These are phyloP conservation scores for Brevimyrus niger DNA, from an alignment of 2,113 vertebrate species.

Conservation along the genomic window DNA sequence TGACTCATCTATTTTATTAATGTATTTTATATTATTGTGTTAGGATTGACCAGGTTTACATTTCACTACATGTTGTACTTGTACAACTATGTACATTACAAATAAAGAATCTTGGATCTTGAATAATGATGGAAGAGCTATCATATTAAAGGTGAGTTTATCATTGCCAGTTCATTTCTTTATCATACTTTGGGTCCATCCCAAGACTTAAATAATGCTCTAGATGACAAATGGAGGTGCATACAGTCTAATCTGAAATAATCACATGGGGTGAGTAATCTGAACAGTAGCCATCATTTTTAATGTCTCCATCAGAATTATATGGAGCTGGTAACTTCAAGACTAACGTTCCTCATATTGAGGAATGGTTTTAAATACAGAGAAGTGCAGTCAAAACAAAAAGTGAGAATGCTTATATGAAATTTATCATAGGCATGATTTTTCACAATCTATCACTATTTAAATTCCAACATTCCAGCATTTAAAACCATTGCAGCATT, in stretches of 20 bases:
- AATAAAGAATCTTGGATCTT: not conserved
- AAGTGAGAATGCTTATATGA: no score
- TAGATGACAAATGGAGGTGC: not conserved
- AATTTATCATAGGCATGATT: no score
- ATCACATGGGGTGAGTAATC: no score
- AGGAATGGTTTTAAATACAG: no score
- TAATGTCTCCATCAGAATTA: no score
- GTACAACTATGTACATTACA: not conserved
- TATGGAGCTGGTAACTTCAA: no score
- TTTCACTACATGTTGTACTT: not conserved
- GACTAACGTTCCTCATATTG: no score
- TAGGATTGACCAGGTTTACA: not conserved
- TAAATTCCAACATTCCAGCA: no score
- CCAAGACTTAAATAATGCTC: not conserved
- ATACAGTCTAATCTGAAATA: not conserved
- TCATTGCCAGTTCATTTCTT: not conserved
- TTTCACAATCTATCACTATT: no score
- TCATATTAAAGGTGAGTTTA: not conserved
- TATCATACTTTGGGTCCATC: not conserved
- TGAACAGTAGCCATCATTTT: no score
- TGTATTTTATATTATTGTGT: not conserved
- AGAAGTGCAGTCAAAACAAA: no score
- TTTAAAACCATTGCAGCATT: no score
- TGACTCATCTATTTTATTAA: not conserved
- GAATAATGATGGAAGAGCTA: not conserved